phyloP scores from a whole-genome alignment of 2,113 vertebrate genomes.

The Geococcyx californianus region DNA sequence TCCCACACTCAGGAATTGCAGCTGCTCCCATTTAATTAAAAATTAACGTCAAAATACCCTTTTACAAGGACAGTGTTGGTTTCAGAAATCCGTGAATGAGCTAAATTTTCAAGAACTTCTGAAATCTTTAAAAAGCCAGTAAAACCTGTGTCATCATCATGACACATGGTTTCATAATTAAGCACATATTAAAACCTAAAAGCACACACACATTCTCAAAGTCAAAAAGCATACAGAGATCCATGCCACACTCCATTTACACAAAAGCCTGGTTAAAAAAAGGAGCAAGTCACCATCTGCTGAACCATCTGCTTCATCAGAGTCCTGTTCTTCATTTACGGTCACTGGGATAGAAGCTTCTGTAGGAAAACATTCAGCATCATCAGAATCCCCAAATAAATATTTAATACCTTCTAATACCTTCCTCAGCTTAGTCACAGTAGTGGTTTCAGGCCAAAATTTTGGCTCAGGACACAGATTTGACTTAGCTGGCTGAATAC shows the following conservation, averaged over 20 bases:
- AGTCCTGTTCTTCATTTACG: constrained; percentile 37
- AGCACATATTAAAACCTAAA: constrained; percentile 12
- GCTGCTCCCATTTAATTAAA: neutral
- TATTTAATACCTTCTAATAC: constrained; percentile 37
- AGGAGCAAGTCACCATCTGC: constrained; percentile 67
- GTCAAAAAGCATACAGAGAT: constrained; percentile 38
- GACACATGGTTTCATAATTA: neutral
- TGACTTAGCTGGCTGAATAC: neutral
- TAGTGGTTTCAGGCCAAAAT: neutral
- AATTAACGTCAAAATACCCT: neutral
- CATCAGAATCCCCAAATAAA: constrained; percentile 40
- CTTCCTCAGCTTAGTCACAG: neutral
- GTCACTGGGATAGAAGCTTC: constrained; percentile 41
- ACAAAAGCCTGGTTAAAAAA: constrained; percentile 63
- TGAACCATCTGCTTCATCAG: constrained; percentile 57
- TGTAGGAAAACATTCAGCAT: neutral
- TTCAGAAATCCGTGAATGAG: neutral
- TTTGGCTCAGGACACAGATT: neutral
- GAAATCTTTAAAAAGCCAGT: neutral
- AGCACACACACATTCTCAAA: constrained; percentile 4
- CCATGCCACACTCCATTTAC: constrained; percentile 42
- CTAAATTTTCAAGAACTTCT: neutral
- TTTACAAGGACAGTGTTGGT: neutral
- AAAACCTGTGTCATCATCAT: neutral
- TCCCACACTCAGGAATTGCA: neutral